Percentiles rank a stretch among this genome's conserved stretches.
Evolutionary conservation across 2,888 invertebrate genomes (phyloP).

Genomic region (Drosophila demipolita): DNA sequence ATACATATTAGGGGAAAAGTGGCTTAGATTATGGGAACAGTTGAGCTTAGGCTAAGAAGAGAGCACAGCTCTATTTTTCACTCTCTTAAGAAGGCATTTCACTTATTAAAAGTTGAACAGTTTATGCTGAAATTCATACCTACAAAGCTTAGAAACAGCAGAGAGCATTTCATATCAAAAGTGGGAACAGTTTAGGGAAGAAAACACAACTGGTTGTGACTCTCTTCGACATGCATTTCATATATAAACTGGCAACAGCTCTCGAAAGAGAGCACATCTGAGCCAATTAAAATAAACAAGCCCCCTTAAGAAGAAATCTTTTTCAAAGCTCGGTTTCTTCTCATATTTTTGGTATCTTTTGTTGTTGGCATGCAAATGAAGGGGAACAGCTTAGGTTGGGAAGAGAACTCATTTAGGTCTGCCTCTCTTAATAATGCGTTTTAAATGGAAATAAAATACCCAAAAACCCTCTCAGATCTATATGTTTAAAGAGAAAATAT

Average conservation of each 20-base stretch:
- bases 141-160: background rate
- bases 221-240: background rate
- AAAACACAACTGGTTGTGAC: background rate
- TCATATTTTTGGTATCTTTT: background rate
- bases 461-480: background rate
- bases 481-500: background rate
- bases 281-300: too few species aligned
- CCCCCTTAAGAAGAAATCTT: background rate
- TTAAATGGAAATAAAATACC: background rate
- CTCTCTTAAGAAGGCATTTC: background rate
- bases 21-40: conserved; percentile 1
- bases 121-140: background rate
- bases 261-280: background rate
- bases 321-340: background rate
- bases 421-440: too few species aligned
- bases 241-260: background rate
- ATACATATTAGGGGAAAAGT: conserved; percentile 12
- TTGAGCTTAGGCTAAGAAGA: background rate
- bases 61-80: background rate
- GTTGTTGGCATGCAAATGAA: background rate
- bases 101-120: background rate
- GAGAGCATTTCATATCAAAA: background rate
- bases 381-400: background rate
- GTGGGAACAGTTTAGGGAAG: background rate
- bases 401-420: background rate